Evolutionary conservation across 2,113 vertebrate genomes (phyloP).

Genomic region (Cryptotis parvus): DNA sequence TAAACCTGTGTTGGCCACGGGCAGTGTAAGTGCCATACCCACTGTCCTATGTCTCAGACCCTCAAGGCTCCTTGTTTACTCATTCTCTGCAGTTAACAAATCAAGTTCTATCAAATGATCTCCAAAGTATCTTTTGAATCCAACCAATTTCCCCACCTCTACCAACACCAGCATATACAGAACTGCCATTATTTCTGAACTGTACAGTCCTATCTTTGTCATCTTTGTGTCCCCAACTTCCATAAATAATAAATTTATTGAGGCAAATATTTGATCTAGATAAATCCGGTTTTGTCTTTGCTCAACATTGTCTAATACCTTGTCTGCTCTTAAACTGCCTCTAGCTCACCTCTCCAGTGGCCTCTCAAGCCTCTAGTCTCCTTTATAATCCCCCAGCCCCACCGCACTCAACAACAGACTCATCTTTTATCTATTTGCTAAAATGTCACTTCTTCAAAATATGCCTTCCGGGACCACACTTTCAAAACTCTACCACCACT

Average conservation of each 20-base stretch:
- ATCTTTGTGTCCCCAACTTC: neutral
- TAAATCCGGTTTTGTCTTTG: neutral
- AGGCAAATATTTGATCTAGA: neutral
- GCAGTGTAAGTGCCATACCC: too few relatives aligned
- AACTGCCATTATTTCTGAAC: neutral
- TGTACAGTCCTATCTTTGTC: neutral
- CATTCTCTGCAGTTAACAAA: neutral
- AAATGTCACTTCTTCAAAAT: conserved; percentile 10
- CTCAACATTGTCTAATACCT: neutral
- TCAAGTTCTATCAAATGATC: neutral
- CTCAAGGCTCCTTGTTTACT: neutral
- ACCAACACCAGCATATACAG: neutral
- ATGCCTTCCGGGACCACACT: neutral
- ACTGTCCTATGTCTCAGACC: too few relatives aligned
- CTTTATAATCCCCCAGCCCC: too few relatives aligned
- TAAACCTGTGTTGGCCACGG: too few relatives aligned
- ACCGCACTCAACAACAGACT: neutral
- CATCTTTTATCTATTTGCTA: neutral
- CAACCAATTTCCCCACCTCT: neutral
- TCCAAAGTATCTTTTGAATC: neutral
- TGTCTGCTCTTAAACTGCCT: neutral
- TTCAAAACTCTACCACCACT: neutral
- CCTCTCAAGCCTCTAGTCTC: neutral
- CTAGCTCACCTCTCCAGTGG: neutral
- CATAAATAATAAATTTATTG: neutral